Evolutionary conservation across 1,140 invertebrate genomes (phyloP), one percentile per base, ranked within the genome.

Genomic region (Cydia fagiglandana): DNA sequence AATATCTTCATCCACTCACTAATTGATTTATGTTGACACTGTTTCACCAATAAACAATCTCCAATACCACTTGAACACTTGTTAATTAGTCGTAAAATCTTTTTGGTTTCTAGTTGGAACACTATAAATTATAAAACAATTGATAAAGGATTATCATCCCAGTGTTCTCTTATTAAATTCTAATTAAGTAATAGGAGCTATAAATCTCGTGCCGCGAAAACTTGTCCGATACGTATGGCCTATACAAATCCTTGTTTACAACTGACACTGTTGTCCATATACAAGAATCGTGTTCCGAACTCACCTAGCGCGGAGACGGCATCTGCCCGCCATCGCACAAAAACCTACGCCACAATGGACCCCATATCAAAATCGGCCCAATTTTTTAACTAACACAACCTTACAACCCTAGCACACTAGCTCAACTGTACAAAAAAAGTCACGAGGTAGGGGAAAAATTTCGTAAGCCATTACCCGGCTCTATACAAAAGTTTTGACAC

Each of bases 171-270:
- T 61, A 79, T 82, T 73, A 80, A 77, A 76, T 81, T 78, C 77
- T 77, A 64, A 80, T 78, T 73, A 78, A 81, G 81, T 76, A 77
- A 74, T 76, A 73, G 75, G 74, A 77, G 73, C 76, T 45, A 77
- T 80, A 82, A 89, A 85, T 81, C 76, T 87, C 75, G 74, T 75
- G 78, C 80, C 79, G 83, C 85, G 84, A 85, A 80, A 86, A 91
- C 87, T 86, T 87, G 83, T 84, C 80, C 86, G 87, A 89, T 88
- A 91, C 90, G 91, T 93, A 89, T 91, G 83, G 84, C 87, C 90
- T 91, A 93, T 91, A 93, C 91, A 92, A 93, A 92, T 90, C 86
- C 91, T 93, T 93, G 92, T 92, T 93, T 93, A 93, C 89, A 89
- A 93, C 91, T 93, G 91, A 89, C 91, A 93, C 82, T 86, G 88